phyloP scores from a whole-genome alignment of 2,888 invertebrate species.

The Drosophila neonasuta region DNA sequence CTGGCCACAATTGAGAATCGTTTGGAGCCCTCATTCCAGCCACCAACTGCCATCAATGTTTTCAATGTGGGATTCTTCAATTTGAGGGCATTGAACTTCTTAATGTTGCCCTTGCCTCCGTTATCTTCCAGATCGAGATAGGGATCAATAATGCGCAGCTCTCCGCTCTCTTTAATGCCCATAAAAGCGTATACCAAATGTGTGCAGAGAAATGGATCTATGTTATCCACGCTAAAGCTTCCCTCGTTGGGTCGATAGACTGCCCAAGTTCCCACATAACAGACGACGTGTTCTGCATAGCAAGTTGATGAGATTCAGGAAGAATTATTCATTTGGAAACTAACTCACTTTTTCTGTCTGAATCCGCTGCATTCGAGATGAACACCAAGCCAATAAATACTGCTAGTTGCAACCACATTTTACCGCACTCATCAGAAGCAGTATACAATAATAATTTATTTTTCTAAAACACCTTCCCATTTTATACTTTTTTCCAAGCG shows the following conservation, averaged over 20 bases:
- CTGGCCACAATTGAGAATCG: slow-evolving; percentile 83
- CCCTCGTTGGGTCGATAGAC: slow-evolving; percentile 86
- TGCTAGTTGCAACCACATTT: slow-evolving; percentile 26
- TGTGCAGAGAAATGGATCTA: slow-evolving; percentile 88
- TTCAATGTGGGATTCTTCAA: slow-evolving; percentile 81
- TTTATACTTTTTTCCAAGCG: slow-evolving; percentile 35
- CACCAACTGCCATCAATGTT: slow-evolving; percentile 82
- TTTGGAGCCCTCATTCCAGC: slow-evolving; percentile 83
- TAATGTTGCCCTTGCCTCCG: slow-evolving; percentile 83
- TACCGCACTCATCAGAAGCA: neutral
- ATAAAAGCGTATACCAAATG: slow-evolving; percentile 89
- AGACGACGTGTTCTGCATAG: slow-evolving; percentile 85
- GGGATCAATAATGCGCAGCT: slow-evolving; percentile 84
- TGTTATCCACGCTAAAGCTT: slow-evolving; percentile 86
- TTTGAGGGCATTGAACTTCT: slow-evolving; percentile 81
- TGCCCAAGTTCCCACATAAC: slow-evolving; percentile 91
- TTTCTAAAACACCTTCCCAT: neutral
- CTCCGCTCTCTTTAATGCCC: slow-evolving; percentile 84
- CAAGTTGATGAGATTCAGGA: neutral
- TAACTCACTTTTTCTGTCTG: slow-evolving; percentile 37
- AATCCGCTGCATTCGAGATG: slow-evolving; percentile 11
- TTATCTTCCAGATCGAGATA: slow-evolving; percentile 86
- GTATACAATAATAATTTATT: slow-evolving; percentile 3
- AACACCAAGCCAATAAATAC: slow-evolving; percentile 13
- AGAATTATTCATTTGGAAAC: no score